These are phyloP conservation scores for Eumaeus atala DNA, from an alignment of 1,140 invertebrate genomes.

Conservation along the genomic window DNA sequence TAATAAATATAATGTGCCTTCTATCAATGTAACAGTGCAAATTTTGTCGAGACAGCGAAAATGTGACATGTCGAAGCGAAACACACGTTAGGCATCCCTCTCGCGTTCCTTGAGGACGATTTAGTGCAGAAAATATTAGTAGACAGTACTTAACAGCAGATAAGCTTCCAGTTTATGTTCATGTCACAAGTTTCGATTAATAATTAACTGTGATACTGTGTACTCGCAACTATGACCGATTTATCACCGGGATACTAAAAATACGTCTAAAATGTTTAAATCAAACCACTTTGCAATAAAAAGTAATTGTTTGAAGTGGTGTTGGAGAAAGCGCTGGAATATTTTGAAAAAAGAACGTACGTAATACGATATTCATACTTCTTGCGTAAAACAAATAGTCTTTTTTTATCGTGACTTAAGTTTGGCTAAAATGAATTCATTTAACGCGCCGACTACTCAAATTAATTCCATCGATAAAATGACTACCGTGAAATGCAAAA, in stretches of 20 bases:
- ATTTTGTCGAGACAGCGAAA: conserved; percentile 4
- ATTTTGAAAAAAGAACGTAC: conserved; percentile 24
- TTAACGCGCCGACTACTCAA: conserved; percentile 64
- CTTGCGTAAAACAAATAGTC: conserved; percentile 3
- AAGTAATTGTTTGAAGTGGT: conserved; percentile 54
- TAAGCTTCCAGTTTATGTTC: neutral
- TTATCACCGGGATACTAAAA: conserved; percentile 45
- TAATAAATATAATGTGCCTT: conserved; percentile 19
- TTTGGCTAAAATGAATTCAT: conserved; percentile 58
- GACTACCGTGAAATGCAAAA: conserved; percentile 71
- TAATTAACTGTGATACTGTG: conserved; percentile 6
- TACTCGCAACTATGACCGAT: conserved; percentile 38
- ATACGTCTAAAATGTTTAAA: conserved; percentile 30
- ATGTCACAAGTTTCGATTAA: neutral
- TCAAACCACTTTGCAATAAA: conserved; percentile 42
- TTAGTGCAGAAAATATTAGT: neutral
- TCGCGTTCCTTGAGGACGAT: conserved; percentile 6
- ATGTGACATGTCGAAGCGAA: conserved; percentile 14
- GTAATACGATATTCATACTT: neutral
- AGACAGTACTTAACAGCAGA: neutral
- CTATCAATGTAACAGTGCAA: neutral
- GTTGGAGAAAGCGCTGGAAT: conserved; percentile 61
- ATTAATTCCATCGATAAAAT: conserved; percentile 67
- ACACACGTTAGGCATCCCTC: conserved; percentile 2
- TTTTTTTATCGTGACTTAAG: neutral